phyloP scores from a whole-genome alignment of 2,113 vertebrate species.

The Galeopterus variegatus region DNA sequence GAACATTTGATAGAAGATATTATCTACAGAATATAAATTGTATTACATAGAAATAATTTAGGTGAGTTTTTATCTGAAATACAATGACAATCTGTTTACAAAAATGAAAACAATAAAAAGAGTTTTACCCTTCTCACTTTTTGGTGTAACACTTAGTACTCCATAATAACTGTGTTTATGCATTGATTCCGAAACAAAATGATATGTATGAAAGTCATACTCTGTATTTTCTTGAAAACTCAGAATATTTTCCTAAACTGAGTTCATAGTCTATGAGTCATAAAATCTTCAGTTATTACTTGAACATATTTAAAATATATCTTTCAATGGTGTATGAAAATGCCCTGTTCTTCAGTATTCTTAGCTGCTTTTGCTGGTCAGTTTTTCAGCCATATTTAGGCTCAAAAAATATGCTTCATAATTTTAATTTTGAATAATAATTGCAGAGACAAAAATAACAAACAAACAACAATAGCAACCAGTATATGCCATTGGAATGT shows the following conservation, averaged over 20 bases:
- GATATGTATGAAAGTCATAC: neutral
- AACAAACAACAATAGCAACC: neutral
- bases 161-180: neutral
- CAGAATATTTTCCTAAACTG: neutral
- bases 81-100: neutral
- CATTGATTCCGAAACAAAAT: neutral
- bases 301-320: neutral
- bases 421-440: slow-evolving; percentile 19
- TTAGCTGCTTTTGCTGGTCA: neutral
- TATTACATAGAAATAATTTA: neutral
- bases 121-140: neutral
- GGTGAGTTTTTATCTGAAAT: neutral
- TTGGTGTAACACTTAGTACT: neutral
- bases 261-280: neutral
- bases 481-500: neutral
- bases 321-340: neutral
- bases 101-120: neutral
- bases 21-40: neutral
- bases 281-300: neutral
- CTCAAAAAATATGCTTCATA: neutral
- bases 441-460: neutral
- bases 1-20: neutral
- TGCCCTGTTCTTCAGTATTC: neutral
- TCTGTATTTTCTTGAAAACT: neutral
- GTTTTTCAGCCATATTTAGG: neutral